Evolutionary conservation across 2,888 invertebrate species (phyloP).

Genomic region (Xestia xanthographa): DNA sequence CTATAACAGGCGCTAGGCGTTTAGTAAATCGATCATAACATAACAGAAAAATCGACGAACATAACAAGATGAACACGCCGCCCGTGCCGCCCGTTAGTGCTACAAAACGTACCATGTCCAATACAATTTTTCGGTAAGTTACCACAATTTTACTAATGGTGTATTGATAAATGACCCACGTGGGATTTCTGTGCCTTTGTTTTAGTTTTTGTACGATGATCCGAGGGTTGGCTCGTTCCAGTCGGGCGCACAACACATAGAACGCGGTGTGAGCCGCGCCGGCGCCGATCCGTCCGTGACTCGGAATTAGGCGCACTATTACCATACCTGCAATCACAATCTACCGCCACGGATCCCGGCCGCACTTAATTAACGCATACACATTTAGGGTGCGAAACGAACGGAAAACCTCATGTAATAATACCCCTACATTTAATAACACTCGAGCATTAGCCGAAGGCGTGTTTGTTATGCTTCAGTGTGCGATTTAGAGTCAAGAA

Average conservation of each 20-base stretch:
- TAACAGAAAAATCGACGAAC: neutral
- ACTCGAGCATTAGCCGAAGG: conserved; percentile 66
- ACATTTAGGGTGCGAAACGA: conserved; percentile 82
- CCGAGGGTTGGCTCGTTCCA: conserved; percentile 75
- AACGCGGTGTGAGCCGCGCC: conserved; percentile 69
- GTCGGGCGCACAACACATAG: conserved; percentile 69
- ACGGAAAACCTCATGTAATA: conserved; percentile 77
- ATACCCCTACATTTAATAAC: conserved; percentile 68
- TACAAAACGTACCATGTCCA: conserved; percentile 35
- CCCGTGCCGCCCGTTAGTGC: neutral
- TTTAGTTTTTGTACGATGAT: conserved; percentile 58
- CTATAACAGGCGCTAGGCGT: neutral
- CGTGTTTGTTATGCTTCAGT: conserved; percentile 63
- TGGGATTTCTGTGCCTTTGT: conserved; percentile 57
- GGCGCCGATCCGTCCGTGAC: conserved; percentile 80
- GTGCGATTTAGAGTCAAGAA: conserved; percentile 60
- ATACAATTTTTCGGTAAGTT: conserved; percentile 35
- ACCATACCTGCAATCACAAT: conserved; percentile 77
- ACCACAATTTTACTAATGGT: conserved; percentile 34
- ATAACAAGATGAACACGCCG: conserved; percentile 5
- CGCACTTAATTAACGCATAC: conserved; percentile 82
- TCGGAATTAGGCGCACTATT: conserved; percentile 71
- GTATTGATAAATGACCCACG: conserved; percentile 51
- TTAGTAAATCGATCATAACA: neutral
- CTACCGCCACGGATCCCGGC: conserved; percentile 71